Conservation (phyloP, 1,140 invertebrate genomes). For the Bombus confusus region DNA sequence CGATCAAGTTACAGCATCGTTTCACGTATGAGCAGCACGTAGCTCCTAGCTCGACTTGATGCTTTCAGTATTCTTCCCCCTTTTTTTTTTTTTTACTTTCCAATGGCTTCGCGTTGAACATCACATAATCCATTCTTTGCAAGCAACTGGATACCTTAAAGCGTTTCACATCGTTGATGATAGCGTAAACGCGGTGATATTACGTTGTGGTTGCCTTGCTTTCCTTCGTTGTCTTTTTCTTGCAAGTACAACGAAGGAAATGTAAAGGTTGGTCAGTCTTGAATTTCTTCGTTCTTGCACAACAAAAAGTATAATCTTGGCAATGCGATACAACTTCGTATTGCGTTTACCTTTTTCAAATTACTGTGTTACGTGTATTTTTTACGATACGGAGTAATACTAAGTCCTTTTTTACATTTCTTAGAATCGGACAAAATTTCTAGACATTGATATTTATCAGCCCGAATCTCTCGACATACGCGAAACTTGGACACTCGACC, state of each 20-base stretch:
- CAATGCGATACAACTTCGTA: too few species aligned
- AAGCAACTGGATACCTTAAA: slow-evolving; percentile 1
- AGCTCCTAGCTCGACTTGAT: slow-evolving; percentile 41
- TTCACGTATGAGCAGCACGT: slow-evolving; percentile 62
- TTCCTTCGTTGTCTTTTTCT: neutral
- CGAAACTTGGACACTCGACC: too few species aligned
- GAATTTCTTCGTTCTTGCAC: too few species aligned
- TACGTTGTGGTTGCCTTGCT: neutral
- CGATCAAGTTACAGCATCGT: slow-evolving; percentile 61
- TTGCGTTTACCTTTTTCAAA: too few species aligned
- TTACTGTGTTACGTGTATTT: too few species aligned
- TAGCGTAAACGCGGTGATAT: neutral
- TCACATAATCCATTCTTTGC: slow-evolving; percentile 33
- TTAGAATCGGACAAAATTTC: too few species aligned
- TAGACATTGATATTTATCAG: too few species aligned
- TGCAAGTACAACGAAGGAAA: neutral
- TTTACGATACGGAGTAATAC: too few species aligned
- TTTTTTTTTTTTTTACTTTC: neutral
- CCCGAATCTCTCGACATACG: too few species aligned
- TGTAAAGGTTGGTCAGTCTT: neutral
- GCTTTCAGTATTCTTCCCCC: slow-evolving; percentile 27
- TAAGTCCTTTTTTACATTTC: too few species aligned
- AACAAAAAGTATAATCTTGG: too few species aligned
- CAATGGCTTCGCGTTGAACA: slow-evolving; percentile 22
- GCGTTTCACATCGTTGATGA: neutral